phyloP scores from a whole-genome alignment of 2,888 invertebrate species.

The Sminthurinus aureus region DNA sequence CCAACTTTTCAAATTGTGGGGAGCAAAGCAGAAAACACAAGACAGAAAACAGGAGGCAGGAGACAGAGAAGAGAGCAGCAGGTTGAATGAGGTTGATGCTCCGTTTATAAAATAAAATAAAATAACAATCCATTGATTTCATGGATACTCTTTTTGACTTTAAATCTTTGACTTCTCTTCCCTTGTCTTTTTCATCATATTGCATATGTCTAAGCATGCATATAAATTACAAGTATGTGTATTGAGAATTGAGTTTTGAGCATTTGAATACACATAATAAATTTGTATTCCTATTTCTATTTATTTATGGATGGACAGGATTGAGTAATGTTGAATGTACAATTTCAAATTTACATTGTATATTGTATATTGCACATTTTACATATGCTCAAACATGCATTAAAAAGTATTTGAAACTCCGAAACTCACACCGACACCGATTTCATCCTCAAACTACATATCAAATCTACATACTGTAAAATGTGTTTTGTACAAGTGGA shows the following conservation, averaged over 20 bases:
- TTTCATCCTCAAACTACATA: constrained; percentile 47
- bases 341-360: too few relatives aligned
- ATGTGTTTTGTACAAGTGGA: not conserved
- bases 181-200: too few relatives aligned
- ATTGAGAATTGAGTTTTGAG: too few relatives aligned
- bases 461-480: constrained; percentile 46
- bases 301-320: not conserved
- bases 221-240: too few relatives aligned
- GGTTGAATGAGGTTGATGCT: constrained; percentile 16
- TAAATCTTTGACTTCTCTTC: too few relatives aligned
- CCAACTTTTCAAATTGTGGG: constrained; percentile 13
- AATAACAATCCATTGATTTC: not conserved
- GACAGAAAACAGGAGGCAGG: not conserved
- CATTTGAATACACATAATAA: not conserved
- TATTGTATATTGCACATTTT: constrained; percentile 2
- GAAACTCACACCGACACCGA: too few relatives aligned
- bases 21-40: too few relatives aligned
- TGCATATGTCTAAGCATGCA: too few relatives aligned
- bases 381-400: constrained; percentile 16
- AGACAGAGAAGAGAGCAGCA: too few relatives aligned
- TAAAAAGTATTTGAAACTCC: not conserved
- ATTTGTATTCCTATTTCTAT: not conserved
- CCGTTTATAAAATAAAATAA: not conserved
- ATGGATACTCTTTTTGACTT: not conserved
- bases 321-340: constrained; percentile 14